phyloP scores from a whole-genome alignment of 2,113 vertebrate genomes.

The Microcebus jonahi region DNA sequence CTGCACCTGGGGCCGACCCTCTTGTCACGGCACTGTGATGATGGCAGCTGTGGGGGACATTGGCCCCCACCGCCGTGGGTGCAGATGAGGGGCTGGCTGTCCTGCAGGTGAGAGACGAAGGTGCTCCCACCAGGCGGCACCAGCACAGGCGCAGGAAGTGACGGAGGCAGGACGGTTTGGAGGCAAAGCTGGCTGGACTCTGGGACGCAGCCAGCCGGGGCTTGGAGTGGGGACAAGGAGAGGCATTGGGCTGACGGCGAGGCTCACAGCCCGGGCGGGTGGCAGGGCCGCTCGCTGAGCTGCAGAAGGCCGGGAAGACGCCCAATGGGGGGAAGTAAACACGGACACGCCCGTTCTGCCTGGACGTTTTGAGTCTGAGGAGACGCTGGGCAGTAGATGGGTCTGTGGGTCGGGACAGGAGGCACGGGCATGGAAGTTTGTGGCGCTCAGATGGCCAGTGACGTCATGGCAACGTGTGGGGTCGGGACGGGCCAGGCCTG shows the following conservation, averaged over 20 bases:
- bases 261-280: fast-evolving
- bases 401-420: background rate
- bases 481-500: background rate
- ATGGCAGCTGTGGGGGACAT: background rate
- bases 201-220: background rate
- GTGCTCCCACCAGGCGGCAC: background rate
- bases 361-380: background rate
- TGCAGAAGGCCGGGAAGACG: background rate
- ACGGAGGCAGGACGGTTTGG: background rate
- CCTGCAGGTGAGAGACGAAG: too few species aligned
- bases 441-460: background rate
- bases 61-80: too few species aligned
- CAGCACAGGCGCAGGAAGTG: background rate
- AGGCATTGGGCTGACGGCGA: background rate
- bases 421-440: background rate
- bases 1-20: background rate
- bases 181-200: background rate
- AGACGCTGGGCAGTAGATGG: background rate
- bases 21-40: background rate
- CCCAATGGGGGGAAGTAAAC: background rate
- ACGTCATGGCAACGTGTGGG: background rate
- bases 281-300: fast-evolving
- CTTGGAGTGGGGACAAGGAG: background rate
- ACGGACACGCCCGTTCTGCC: fast-evolving
- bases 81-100: background rate